Percentiles rank a stretch among this genome's conserved stretches.
These are phyloP conservation scores for Climacteris rufus DNA, from an alignment of 2,113 vertebrate species.

Conservation along the genomic window DNA sequence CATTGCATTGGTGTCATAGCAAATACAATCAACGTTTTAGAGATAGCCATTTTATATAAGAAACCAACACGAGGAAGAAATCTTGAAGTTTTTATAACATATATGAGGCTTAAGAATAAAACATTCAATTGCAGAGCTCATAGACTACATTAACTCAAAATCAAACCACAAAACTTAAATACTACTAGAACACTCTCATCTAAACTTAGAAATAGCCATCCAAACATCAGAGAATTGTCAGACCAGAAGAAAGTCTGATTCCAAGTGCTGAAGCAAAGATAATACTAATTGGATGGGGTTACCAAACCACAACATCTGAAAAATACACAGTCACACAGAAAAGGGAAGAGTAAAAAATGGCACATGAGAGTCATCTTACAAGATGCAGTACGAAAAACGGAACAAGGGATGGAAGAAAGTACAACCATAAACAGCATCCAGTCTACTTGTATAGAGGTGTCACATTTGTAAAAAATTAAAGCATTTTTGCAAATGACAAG, in stretches of 20 bases:
- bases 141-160: neutral
- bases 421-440: neutral
- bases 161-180: neutral
- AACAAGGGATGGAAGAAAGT: neutral
- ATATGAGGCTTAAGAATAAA: neutral
- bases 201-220: neutral
- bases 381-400: neutral
- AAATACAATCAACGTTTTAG: neutral
- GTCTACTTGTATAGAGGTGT: neutral
- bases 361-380: neutral
- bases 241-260: neutral
- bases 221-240: neutral
- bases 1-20: accelerated
- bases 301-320: neutral
- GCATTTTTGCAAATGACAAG: neutral
- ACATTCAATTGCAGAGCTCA: neutral
- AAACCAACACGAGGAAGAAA: neutral
- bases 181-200: neutral
- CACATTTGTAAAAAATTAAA: neutral
- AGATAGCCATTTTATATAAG: neutral
- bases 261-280: neutral
- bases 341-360: neutral
- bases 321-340: neutral
- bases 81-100: neutral
- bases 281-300: neutral